phyloP scores from a whole-genome alignment of 2,113 vertebrate species.

The Pteropus alecto region DNA sequence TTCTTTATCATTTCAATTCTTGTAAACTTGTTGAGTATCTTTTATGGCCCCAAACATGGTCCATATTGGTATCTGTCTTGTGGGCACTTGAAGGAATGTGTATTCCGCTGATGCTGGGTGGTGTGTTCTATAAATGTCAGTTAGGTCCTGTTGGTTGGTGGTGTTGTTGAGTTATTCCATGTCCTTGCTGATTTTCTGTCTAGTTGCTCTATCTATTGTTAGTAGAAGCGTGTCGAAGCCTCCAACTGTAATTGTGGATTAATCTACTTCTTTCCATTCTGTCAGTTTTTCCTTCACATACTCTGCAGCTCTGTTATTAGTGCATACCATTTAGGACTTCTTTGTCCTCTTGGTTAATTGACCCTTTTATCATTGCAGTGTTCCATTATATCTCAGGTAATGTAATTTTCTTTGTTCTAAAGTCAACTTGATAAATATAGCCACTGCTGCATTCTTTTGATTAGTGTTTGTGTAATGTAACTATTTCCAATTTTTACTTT shows the following conservation, averaged over 20 bases:
- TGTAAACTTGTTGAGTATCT: background rate
- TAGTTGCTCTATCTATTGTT: background rate
- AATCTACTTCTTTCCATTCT: background rate
- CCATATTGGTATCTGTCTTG: background rate
- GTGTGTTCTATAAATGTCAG: background rate
- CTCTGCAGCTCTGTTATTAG: background rate
- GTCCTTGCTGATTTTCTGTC: background rate
- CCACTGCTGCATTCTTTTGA: background rate
- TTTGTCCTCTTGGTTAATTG: background rate
- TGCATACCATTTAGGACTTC: background rate
- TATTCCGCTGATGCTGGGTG: background rate
- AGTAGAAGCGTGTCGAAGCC: background rate
- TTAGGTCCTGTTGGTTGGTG: background rate
- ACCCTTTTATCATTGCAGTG: background rate
- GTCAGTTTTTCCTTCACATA: background rate
- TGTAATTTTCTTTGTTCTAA: slow-evolving; percentile 6
- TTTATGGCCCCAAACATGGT: background rate
- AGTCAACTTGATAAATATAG: background rate
- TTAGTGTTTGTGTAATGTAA: background rate
- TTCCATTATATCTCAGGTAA: background rate
- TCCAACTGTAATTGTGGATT: background rate
- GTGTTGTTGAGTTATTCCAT: background rate
- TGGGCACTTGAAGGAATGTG: background rate
- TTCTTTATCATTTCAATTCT: background rate
- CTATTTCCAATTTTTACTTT: slow-evolving; percentile 22